Percentiles rank a stretch among this genome's conserved stretches.
Evolutionary conservation across 2,888 invertebrate genomes (phyloP).

Genomic region (Archips xylosteana): DNA sequence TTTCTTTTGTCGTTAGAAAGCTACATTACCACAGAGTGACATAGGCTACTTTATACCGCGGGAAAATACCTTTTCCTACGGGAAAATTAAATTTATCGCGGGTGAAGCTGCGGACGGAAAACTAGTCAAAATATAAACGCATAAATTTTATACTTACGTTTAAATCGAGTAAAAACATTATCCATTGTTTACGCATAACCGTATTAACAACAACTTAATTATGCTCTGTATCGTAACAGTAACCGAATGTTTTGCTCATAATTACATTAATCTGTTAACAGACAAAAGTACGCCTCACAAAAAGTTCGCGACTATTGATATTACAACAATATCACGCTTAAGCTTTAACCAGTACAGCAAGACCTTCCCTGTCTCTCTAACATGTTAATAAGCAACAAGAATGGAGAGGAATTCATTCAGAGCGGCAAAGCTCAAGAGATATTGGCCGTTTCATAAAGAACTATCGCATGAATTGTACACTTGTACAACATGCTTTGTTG

Average conservation of each 20-base stretch:
- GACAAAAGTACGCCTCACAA: constrained; percentile 78
- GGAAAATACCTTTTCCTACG: too few relatives aligned
- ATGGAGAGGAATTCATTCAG: constrained; percentile 55
- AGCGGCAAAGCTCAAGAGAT: constrained; percentile 68
- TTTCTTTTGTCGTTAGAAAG: too few relatives aligned
- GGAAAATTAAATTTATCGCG: too few relatives aligned
- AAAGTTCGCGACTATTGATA: constrained; percentile 82
- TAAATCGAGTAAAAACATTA: constrained; percentile 27
- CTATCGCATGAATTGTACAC: constrained; percentile 84
- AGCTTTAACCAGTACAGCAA: constrained; percentile 70
- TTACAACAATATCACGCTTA: constrained; percentile 81
- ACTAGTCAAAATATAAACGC: too few relatives aligned
- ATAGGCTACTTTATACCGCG: too few relatives aligned
- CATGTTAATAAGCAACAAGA: constrained; percentile 49
- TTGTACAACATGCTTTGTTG: constrained; percentile 81
- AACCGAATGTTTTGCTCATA: constrained; percentile 66
- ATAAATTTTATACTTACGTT: too few relatives aligned
- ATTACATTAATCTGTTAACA: constrained; percentile 76
- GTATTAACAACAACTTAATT: constrained; percentile 29
- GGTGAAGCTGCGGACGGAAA: too few relatives aligned
- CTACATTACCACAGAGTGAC: too few relatives aligned
- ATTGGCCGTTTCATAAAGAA: constrained; percentile 79
- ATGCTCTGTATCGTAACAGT: constrained; percentile 41
- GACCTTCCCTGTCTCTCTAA: constrained; percentile 60
- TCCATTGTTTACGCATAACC: constrained; percentile 45